phyloP scores from a whole-genome alignment of 2,113 vertebrate species.

The Oceanodroma tethys region DNA sequence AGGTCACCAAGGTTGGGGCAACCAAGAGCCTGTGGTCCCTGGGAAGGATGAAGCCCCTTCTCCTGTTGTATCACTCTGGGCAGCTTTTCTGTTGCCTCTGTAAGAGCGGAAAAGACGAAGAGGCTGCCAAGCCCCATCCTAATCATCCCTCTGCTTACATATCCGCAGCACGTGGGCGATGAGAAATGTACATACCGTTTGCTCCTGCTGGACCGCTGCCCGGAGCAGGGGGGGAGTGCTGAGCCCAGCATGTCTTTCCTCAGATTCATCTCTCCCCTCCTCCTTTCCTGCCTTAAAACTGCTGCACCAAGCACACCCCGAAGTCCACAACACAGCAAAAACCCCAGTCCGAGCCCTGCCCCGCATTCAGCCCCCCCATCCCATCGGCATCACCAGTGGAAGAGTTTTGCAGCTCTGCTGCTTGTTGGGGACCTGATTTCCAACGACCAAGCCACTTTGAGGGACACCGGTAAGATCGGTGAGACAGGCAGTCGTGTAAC shows the following conservation, averaged over 20 bases:
- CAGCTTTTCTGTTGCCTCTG: background rate
- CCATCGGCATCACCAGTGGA: fast-evolving
- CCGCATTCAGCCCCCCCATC: background rate
- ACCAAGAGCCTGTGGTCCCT: background rate
- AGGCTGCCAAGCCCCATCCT: background rate
- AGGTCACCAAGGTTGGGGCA: background rate
- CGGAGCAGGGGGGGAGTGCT: background rate
- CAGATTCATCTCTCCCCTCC: background rate
- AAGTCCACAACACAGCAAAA: background rate
- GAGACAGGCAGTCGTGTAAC: background rate
- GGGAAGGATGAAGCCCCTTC: background rate
- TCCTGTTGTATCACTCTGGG: background rate
- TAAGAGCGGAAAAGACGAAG: background rate
- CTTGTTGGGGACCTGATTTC: background rate
- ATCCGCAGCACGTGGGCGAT: background rate
- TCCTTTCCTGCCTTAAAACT: background rate
- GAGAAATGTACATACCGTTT: fast-evolving
- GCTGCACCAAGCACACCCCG: background rate
- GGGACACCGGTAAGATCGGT: fast-evolving
- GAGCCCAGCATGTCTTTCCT: background rate
- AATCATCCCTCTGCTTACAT: background rate
- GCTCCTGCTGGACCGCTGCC: background rate
- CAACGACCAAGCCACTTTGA: background rate
- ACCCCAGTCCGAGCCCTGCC: background rate
- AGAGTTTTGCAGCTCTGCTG: background rate